Base-by-base conservation (phyloP, 2,113 vertebrate species). In the Mustela nigripes region DNA sequence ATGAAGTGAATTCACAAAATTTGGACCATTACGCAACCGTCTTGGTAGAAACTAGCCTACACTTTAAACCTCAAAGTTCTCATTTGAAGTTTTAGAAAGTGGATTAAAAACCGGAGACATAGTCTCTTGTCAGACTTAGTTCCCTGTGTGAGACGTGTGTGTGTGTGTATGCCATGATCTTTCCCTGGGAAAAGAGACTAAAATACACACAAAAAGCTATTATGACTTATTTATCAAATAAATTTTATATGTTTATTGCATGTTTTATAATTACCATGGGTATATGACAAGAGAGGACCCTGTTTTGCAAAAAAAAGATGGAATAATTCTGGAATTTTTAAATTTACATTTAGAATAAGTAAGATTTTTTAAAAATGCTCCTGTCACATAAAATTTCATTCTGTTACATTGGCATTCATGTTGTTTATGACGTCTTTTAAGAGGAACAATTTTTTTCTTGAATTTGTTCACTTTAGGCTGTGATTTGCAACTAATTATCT, bases 351-450 rank as follows among this genome's bases (percentile, higher is more conserved):
- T 42, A 82, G 53, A 53, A 90, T 36, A 82, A 60, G 36, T 94
- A 11, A 86, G n/a, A 48, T 67, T 88, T 91, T 26, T 42, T 45
- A 28, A 36, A 84, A 63, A 65, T 45, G 11, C 87, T 53, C 19
- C 2, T 60, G 42, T 87, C 74, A 85, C 50, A 36, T 48, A 83
- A 53, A 56, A 93, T 92, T 84, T 31, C 24, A 63, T 92, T 83
- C 28, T 93, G 9, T 81, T 89, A 50, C 53, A 31, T 36, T 90
- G 26, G 16, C 15, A 62, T 94, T 90, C 33, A 26, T 84, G 8
- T 84, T 94, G 58, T 92, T 96, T 97, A 39, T 90, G 69, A 78
- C 4, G 4, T 90, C 36, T 84, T 92, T 3, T 88, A 91, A 62
- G 12, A 56, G 2, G 9, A 96, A n/a, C 18, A 2, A 9, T 65